Evolutionary conservation across 2,113 vertebrate genomes (phyloP).

Genomic region (Labeo catla): DNA sequence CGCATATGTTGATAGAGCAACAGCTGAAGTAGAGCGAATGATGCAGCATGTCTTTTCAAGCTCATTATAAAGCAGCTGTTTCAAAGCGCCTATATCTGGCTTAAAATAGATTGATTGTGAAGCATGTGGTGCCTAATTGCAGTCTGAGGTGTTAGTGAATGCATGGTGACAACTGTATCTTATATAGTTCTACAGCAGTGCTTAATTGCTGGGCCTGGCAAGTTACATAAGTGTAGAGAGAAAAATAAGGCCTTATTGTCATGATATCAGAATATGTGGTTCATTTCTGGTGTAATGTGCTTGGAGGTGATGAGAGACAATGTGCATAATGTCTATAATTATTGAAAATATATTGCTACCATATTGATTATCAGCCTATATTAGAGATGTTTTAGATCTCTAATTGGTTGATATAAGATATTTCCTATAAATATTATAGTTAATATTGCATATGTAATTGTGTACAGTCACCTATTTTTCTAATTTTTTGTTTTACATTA

Average conservation of each 20-base stretch:
- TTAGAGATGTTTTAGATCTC: background rate
- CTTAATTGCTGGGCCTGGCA: background rate
- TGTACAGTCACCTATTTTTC: background rate
- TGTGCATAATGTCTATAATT: background rate
- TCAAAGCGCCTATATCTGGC: background rate
- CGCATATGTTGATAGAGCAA: background rate
- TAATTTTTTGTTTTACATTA: background rate
- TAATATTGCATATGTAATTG: background rate
- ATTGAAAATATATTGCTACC: background rate
- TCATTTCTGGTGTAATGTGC: background rate
- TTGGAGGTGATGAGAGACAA: background rate
- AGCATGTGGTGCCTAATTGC: background rate
- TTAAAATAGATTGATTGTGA: background rate
- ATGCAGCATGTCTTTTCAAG: background rate
- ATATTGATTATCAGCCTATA: too few species aligned
- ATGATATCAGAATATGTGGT: background rate
- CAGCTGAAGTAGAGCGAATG: slow-evolving; percentile 16
- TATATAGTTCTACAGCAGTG: background rate
- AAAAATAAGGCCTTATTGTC: background rate
- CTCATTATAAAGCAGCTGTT: slow-evolving; percentile 1
- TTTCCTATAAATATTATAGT: too few species aligned
- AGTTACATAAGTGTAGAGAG: background rate
- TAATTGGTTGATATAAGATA: background rate
- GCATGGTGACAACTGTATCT: background rate
- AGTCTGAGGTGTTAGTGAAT: background rate